Evolutionary conservation across 2,797 vertebrate genomes (phyloP).

Genomic region (Xiphophorus birchmanni): DNA sequence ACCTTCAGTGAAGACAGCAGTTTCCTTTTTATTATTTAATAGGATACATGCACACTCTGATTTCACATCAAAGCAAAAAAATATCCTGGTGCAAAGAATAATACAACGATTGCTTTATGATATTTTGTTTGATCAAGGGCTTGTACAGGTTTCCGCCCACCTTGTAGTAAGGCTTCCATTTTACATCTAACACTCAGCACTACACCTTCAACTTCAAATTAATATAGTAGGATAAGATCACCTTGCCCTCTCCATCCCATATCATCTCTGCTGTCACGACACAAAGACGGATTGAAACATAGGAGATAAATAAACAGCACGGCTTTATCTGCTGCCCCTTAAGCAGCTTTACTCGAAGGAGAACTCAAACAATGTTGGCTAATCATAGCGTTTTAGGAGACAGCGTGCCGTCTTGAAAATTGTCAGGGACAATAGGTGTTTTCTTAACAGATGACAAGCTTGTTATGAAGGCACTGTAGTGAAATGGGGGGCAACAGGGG

Average conservation of each 20-base stretch:
- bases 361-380: constrained; percentile 71
- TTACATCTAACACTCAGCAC: constrained; percentile 41
- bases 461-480: constrained; percentile 52
- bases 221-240: constrained; percentile 58
- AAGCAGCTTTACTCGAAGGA: constrained; percentile 76
- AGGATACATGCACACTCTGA: constrained; percentile 53
- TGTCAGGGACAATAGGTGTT: constrained; percentile 63
- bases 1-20: constrained; percentile 54
- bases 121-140: constrained; percentile 59
- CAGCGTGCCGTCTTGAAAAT: constrained; percentile 55
- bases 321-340: constrained; percentile 72
- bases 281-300: constrained; percentile 72
- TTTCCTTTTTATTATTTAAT: constrained; percentile 59
- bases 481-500: constrained; percentile 33
- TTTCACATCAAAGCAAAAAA: constrained; percentile 50
- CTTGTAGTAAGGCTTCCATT: constrained; percentile 32
- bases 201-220: constrained; percentile 56
- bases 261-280: constrained; percentile 61
- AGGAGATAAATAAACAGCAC: constrained; percentile 71
- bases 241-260: constrained; percentile 43
- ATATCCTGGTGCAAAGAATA: constrained; percentile 27
- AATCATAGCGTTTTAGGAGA: constrained; percentile 70
- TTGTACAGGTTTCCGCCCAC: constrained; percentile 19
- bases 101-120: constrained; percentile 42
- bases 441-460: constrained; percentile 63